Conservation (phyloP, 2,888 invertebrate genomes). For the Philopedon plagiatum region DNA sequence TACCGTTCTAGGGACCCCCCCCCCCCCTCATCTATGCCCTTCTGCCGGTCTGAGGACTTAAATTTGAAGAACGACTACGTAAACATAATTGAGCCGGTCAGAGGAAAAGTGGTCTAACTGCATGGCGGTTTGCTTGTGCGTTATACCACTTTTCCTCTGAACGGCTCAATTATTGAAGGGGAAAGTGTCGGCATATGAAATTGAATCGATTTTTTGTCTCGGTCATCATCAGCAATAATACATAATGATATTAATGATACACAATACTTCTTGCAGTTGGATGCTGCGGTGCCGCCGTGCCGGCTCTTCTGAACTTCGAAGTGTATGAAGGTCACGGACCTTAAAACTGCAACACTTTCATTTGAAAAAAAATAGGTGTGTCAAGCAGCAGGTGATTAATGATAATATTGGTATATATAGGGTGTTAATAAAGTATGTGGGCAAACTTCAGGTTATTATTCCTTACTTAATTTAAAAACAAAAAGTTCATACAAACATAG, state of each 20-base stretch:
- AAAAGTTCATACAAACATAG: too few species aligned
- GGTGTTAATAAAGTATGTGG: too few species aligned
- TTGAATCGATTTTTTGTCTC: slow-evolving; percentile 11
- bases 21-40: too few species aligned
- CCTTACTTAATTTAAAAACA: too few species aligned
- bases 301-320: slow-evolving; percentile 7
- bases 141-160: too few species aligned
- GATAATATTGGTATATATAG: too few species aligned
- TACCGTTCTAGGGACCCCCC: too few species aligned
- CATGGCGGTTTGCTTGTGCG: too few species aligned
- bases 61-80: neutral
- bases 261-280: neutral
- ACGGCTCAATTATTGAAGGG: slow-evolving; percentile 21
- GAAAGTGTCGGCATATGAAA: slow-evolving; percentile 17
- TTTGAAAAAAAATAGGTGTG: slow-evolving; percentile 18
- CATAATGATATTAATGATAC: neutral
- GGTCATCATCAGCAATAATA: neutral
- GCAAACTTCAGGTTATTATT: too few species aligned
- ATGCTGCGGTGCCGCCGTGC: neutral
- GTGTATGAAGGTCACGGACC: slow-evolving; percentile 14
- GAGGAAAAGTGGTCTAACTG: too few species aligned
- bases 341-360: slow-evolving; percentile 16
- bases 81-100: too few species aligned
- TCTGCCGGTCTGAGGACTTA: too few species aligned
- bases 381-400: neutral